Percentiles rank a stretch among this genome's conserved stretches.
phyloP scores from a whole-genome alignment of 2,888 invertebrate species.

The Ormyrus rosae region DNA sequence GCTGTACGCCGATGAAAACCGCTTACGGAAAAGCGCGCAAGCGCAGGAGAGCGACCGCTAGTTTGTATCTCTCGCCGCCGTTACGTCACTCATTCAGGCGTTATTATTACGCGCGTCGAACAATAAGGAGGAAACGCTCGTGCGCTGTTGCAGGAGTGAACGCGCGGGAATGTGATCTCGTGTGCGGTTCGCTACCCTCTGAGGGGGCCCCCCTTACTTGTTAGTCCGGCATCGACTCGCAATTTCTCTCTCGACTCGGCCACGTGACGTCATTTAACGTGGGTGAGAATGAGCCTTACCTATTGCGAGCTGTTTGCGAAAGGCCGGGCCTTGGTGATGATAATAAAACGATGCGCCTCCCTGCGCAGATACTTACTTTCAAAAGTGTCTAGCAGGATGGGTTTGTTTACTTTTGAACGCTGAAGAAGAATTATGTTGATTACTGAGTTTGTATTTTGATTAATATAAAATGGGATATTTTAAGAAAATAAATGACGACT shows the following conservation, averaged over 20 bases:
- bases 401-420: not conserved
- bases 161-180: slow-evolving; percentile 29
- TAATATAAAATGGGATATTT: too few species aligned
- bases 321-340: not conserved
- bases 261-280: slow-evolving; percentile 36
- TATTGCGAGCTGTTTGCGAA: not conserved
- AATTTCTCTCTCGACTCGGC: not conserved
- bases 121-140: not conserved
- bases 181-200: not conserved
- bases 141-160: not conserved
- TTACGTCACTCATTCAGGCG: slow-evolving; percentile 46
- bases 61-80: slow-evolving; percentile 11
- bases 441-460: not conserved
- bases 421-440: not conserved
- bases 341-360: not conserved
- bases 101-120: not conserved
- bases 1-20: too few species aligned
- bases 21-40: too few species aligned
- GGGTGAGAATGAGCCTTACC: slow-evolving; percentile 15
- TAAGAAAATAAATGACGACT: too few species aligned
- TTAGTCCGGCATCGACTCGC: not conserved
- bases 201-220: too few species aligned
- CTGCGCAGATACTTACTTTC: not conserved
- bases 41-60: not conserved
- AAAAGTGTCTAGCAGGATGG: not conserved